Percentiles rank a stretch among this genome's conserved stretches.
These are phyloP conservation scores for Corythornis madagascariensis DNA, from an alignment of 2,113 vertebrate genomes.

Conservation along the genomic window DNA sequence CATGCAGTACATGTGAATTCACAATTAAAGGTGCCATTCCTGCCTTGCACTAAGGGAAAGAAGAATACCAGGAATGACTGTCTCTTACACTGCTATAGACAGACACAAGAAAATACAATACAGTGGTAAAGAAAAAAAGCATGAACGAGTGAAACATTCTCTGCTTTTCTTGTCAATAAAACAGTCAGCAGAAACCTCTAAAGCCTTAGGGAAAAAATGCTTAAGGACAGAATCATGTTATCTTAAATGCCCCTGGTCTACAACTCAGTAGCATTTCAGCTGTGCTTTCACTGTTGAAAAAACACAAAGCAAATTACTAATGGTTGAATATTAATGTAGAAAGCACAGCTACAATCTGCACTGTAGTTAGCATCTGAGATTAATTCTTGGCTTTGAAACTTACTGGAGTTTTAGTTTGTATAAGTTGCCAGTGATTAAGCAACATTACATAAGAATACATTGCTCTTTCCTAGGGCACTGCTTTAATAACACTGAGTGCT, in stretches of 20 bases:
- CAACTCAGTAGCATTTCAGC: not conserved
- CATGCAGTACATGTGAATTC: not conserved
- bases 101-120: not conserved
- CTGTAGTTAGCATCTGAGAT: not conserved
- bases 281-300: not conserved
- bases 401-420: not conserved
- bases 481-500: not conserved
- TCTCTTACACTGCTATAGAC: not conserved
- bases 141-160: not conserved
- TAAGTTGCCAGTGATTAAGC: not conserved
- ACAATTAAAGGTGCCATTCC: not conserved
- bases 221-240: not conserved
- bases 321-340: not conserved
- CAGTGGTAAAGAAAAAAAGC: not conserved
- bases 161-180: not conserved
- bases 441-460: not conserved
- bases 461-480: not conserved
- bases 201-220: not conserved
- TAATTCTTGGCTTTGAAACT: not conserved
- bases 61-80: not conserved
- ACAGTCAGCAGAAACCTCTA: not conserved
- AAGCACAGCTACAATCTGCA: not conserved
- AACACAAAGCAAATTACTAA: not conserved
- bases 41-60: not conserved
- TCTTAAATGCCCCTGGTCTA: not conserved